Evolutionary conservation across 2,113 vertebrate species (phyloP).

Genomic region (Tor tambroides): DNA sequence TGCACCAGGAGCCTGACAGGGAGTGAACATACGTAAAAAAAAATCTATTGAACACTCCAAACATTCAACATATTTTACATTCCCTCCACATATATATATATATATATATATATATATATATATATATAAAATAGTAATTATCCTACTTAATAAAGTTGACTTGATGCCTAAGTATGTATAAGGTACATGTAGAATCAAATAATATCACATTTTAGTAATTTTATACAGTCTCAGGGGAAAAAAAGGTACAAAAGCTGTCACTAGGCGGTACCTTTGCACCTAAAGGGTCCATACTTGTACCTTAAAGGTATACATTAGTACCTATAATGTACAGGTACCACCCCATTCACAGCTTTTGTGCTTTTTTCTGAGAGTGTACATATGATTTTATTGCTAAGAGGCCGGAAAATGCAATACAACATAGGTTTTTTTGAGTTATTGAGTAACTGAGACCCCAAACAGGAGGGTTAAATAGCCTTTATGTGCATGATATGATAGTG

Average conservation of each 20-base stretch:
- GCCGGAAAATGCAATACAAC: background rate
- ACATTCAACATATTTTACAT: background rate
- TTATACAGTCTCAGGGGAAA: no score
- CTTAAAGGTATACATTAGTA: no score
- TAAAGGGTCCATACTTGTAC: no score
- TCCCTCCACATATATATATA: background rate
- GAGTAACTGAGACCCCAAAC: background rate
- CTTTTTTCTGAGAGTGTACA: no score
- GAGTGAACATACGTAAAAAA: background rate
- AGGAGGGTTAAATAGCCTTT: background rate
- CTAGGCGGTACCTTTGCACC: no score
- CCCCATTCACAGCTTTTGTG: no score
- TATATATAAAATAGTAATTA: no score
- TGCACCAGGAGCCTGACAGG: background rate
- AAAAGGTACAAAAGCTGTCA: no score
- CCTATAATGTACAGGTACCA: no score
- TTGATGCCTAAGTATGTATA: background rate
- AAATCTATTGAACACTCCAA: background rate
- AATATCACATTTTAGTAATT: background rate
- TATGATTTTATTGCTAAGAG: background rate
- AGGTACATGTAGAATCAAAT: background rate
- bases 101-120: no score
- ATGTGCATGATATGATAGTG: no score
- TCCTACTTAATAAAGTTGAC: background rate
- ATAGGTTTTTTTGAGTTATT: background rate